Evolutionary conservation across 2,797 vertebrate species (phyloP).

Genomic region (Fistularia tabacaria): DNA sequence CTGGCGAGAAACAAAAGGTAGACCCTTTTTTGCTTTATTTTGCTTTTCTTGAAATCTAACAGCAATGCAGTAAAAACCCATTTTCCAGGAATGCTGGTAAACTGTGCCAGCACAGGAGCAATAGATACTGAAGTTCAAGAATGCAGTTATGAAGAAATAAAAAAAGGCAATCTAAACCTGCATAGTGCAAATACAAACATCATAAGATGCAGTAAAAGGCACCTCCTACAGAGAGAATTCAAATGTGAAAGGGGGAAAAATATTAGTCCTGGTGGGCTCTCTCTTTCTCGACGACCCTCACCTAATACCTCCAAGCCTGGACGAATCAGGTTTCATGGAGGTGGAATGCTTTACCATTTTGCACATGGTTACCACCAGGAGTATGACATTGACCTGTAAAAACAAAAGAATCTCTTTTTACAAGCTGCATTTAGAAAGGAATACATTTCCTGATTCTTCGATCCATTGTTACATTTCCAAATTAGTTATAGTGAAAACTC

Average conservation of each 20-base stretch:
- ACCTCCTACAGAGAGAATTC: constrained; percentile 29
- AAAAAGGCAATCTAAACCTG: constrained; percentile 46
- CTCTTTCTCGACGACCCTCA: constrained; percentile 65
- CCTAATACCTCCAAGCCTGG: constrained; percentile 99
- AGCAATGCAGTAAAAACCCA: constrained; percentile 19
- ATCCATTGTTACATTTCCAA: not conserved
- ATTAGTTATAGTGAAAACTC: constrained; percentile 11
- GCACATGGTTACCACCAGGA: constrained; percentile 96
- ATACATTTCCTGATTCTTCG: constrained; percentile 42
- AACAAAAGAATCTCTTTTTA: constrained; percentile 73
- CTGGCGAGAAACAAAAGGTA: no score
- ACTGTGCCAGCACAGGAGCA: constrained; percentile 27
- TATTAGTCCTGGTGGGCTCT: constrained; percentile 20
- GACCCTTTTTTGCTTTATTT: constrained; percentile 13
- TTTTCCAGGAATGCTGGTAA: constrained; percentile 35
- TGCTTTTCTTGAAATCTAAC: constrained; percentile 45
- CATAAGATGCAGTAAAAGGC: constrained; percentile 43
- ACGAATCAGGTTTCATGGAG: constrained; percentile 98
- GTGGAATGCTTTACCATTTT: constrained; percentile 99
- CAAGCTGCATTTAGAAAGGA: constrained; percentile 55
- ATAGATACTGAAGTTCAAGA: constrained; percentile 46
- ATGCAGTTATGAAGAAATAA: constrained; percentile 56
- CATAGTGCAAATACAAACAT: constrained; percentile 43
- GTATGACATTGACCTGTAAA: constrained; percentile 96
- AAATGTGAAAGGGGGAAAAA: constrained; percentile 32